Percentiles rank a stretch among this genome's conserved stretches.
Evolutionary conservation across 2,113 vertebrate genomes (phyloP).

Genomic region (Oreotrochilus melanogaster): DNA sequence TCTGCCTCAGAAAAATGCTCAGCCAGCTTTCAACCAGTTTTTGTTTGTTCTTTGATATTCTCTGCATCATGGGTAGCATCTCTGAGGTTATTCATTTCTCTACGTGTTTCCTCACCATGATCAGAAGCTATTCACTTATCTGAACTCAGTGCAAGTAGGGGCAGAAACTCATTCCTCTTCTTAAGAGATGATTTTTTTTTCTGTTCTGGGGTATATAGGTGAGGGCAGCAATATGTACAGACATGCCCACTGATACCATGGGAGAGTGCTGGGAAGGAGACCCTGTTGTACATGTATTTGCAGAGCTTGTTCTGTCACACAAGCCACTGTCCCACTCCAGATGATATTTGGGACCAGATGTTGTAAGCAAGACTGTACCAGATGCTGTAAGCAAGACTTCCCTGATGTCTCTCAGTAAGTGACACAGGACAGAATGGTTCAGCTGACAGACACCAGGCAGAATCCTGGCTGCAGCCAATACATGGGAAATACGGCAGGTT

Average conservation of each 20-base stretch:
- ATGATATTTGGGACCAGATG: neutral
- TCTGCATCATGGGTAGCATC: neutral
- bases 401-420: neutral
- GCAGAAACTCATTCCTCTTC: neutral
- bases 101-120: neutral
- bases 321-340: neutral
- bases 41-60: constrained; percentile 28
- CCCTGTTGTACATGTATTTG: neutral
- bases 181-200: neutral
- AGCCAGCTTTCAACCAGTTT: neutral
- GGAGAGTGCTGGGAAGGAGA: neutral
- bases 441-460: neutral
- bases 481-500: neutral
- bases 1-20: neutral
- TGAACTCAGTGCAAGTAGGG: neutral
- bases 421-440: rapidly evolving
- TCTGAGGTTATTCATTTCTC: constrained; percentile 6
- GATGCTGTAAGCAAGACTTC: neutral
- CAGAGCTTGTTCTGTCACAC: neutral
- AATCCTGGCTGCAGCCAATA: neutral
- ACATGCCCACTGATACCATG: neutral
- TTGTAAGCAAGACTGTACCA: neutral
- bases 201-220: neutral
- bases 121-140: neutral
- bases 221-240: neutral